Base-by-base conservation (phyloP, 37 sponge, comb jelly and placozoan species). In the Cliona cf. orientalis region DNA sequence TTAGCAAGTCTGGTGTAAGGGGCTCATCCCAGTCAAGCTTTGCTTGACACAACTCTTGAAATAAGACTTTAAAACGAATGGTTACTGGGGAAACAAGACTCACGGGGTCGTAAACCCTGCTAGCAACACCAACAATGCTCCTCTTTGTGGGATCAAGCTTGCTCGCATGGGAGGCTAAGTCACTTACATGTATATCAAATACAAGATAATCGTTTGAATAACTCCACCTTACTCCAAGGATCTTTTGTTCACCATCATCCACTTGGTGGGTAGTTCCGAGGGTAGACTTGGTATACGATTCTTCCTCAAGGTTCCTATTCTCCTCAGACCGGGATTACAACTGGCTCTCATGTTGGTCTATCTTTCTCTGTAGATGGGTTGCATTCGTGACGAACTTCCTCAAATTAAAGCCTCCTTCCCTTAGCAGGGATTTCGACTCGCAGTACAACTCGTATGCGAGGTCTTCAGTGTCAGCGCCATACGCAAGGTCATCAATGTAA, bases 401-500 rank as follows among this genome's bases (percentile, higher is more conserved):
- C 5, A 73, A 56, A 35, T 73, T 73, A 26, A 73, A 43, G 25
- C 35, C n/a, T 25, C 35, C 74, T 34, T 70, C 72, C 17, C 43
- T 11, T 12, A 70, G 19, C 12, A 59, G 7, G 32, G 31, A 45
- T 32, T 79, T 79, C 11, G 68, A 79, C 66, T 66, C 53, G 1
- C 29, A 25, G 67, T 78, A 78, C 66, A 78, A 44, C n/a, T 34
- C 36, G 14, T 40, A 42, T 35, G 79, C 79, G n/a, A 42, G 45
- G 28, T 78, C 65, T 40, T 62, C 45, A 64, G 38, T 64, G 35
- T 62, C 39, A 38, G 39, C 79, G 29, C 79, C 79, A 25, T 65
- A 32, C 29, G 42, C 42, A 31, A 78, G 29, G 42, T 78, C 64
- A 7, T 78, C 79, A 39, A 78, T 66, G 42, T 78, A 78, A 25